phyloP scores from a whole-genome alignment of 2,888 invertebrate species.

The Latheticus oryzae region DNA sequence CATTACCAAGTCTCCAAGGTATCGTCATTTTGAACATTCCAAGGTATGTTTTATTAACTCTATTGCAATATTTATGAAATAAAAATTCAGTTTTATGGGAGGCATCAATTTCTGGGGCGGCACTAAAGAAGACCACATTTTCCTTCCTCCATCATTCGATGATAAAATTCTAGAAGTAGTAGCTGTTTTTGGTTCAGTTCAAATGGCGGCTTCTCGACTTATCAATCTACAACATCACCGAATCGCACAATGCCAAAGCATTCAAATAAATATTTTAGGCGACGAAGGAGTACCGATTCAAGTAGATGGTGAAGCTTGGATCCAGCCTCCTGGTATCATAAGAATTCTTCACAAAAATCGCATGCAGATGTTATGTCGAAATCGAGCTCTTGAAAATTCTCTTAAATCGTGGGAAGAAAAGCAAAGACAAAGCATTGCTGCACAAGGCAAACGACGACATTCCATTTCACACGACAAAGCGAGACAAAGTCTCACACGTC shows the following conservation, averaged over 20 bases:
- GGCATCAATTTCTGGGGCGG: slow-evolving; percentile 99
- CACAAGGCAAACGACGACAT: slow-evolving; percentile 65
- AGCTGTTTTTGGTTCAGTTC: slow-evolving; percentile 96
- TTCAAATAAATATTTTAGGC: slow-evolving; percentile 93
- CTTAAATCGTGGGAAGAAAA: slow-evolving; percentile 90
- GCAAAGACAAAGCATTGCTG: slow-evolving; percentile 73
- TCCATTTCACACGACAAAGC: slow-evolving; percentile 63
- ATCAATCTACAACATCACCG: slow-evolving; percentile 97
- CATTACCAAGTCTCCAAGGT: slow-evolving; percentile 94
- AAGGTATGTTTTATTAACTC: slow-evolving; percentile 65
- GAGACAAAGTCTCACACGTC: slow-evolving; percentile 62
- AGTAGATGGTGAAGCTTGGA: slow-evolving; percentile 98
- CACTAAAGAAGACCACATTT: slow-evolving; percentile 89
- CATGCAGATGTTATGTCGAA: slow-evolving; percentile 95
- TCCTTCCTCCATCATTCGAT: slow-evolving; percentile 94
- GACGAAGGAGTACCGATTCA: slow-evolving; percentile 94
- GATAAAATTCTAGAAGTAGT: slow-evolving; percentile 97
- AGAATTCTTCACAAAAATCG: slow-evolving; percentile 96
- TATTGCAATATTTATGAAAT: no score
- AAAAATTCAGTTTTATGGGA: slow-evolving; percentile 99
- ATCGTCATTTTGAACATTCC: slow-evolving; percentile 97
- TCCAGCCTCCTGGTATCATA: slow-evolving; percentile 96
- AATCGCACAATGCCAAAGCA: slow-evolving; percentile 95
- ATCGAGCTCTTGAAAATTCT: slow-evolving; percentile 90
- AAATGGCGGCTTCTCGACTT: slow-evolving; percentile 95